Conservation (phyloP, 2,797 vertebrate genomes). For the Pangasius krempfi region DNA sequence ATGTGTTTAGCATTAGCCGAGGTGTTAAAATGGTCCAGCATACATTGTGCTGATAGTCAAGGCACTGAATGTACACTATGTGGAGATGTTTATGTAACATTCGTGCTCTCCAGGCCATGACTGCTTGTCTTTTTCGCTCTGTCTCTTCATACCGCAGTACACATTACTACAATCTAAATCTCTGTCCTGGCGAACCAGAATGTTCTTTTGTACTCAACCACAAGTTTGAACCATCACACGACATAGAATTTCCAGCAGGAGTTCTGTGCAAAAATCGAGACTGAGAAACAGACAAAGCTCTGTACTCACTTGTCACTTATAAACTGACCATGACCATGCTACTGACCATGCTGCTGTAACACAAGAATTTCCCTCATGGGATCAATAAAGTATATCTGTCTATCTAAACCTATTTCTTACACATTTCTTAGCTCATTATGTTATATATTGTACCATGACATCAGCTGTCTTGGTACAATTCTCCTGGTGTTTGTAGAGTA, state of each 20-base stretch:
- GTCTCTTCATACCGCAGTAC: constrained; percentile 14
- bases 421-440: background rate
- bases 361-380: no score
- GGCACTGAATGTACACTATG: constrained; percentile 10
- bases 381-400: no score
- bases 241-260: constrained; percentile 34
- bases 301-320: no score
- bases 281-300: background rate
- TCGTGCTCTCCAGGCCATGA: background rate
- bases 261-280: background rate
- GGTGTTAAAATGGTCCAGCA: background rate
- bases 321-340: no score
- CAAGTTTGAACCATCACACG: constrained; percentile 21
- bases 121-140: constrained; percentile 22
- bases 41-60: background rate
- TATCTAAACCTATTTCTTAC: background rate
- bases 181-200: constrained; percentile 17
- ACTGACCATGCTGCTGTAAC: no score
- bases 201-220: constrained; percentile 25
- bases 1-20: background rate
- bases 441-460: background rate
- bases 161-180: background rate
- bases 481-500: constrained; percentile 35
- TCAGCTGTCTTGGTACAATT: constrained; percentile 33
- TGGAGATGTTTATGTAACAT: constrained; percentile 25